Base-by-base conservation (phyloP, 2,888 invertebrate species). In the Erebia ligea region DNA sequence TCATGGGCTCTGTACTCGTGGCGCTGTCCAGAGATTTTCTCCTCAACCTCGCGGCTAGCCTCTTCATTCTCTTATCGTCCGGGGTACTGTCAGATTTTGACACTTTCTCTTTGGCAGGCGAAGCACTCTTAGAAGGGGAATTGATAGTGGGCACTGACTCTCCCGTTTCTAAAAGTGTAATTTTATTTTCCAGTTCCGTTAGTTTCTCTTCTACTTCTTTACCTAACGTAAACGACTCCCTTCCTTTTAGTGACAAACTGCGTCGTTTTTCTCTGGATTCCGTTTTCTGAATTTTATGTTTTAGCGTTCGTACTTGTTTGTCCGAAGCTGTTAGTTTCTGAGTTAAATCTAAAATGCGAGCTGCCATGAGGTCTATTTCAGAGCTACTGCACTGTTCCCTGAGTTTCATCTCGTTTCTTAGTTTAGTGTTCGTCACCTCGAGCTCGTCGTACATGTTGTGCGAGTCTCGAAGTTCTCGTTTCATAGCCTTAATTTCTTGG, bases 151-250 rank as follows among this genome's bases (percentile, higher is more conserved):
- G 91, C 40, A 91, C 88, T 2, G 90, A 79, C 67, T 93, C 88
- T 34, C 90, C 89, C 15, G 89, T 83, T 81, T 97, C 96, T 67
- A 97, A 85, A 75, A 95, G 94, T 69, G 95, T 94, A 63, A 97
- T 96, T 89, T 97, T 97, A 65, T 94, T 95, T 88, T 97, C 97
- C 72, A 97, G 86, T 83, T 97, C 96, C n/a, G 95, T 94, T 61
- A 98, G 93, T 85, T 98, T 98, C 75, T 97, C 96, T 86, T 98
- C 98, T 19, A 98, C 95, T 85, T 97, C 97, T 85, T 97, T 97
- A 15, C 96, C 96, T 61, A 97, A 94, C 10, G 96, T 96, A 77
- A 97, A 95, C 45, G 97, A 96, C 85, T 97, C 97, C 76, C 96
- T 95, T 9, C 97, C 97, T 86, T 98, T 98, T 58, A 98, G 89